Evolutionary conservation across 2,888 invertebrate genomes (phyloP).

Genomic region (Troglohyphantes excavatus): DNA sequence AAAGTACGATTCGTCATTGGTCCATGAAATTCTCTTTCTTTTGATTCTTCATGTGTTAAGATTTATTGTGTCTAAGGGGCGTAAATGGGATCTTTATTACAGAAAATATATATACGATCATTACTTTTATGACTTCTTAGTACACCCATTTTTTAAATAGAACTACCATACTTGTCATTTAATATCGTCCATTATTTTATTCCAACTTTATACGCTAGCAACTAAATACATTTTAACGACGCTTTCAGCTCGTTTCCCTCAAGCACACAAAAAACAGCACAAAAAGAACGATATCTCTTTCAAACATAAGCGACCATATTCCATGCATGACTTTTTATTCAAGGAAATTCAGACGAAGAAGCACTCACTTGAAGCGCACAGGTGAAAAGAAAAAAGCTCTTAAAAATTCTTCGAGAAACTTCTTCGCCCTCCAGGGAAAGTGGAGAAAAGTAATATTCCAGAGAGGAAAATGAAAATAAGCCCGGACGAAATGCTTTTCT

Average conservation of each 20-base stretch:
- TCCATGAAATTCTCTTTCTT: too few species aligned
- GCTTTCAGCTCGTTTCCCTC: not conserved
- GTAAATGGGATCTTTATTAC: too few species aligned
- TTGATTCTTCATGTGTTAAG: too few species aligned
- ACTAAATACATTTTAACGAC: too few species aligned
- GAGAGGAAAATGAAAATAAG: conserved; percentile 13
- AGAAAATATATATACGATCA: too few species aligned
- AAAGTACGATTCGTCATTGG: too few species aligned
- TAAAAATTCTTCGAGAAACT: conserved; percentile 32
- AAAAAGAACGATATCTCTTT: not conserved
- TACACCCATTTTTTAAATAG: too few species aligned
- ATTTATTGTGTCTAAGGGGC: too few species aligned
- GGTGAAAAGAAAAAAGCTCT: not conserved
- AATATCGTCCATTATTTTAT: too few species aligned
- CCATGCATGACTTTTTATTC: not conserved
- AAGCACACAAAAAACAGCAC: not conserved
- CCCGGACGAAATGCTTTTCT: not conserved
- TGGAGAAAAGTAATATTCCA: not conserved
- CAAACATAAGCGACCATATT: not conserved
- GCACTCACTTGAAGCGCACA: not conserved
- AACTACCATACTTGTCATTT: too few species aligned
- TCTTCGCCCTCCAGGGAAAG: not conserved
- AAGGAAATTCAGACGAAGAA: not conserved
- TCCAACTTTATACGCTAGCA: too few species aligned
- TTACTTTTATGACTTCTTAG: too few species aligned